Evolutionary conservation across 2,888 invertebrate species (phyloP).

Genomic region (Orthonevra nobilis): DNA sequence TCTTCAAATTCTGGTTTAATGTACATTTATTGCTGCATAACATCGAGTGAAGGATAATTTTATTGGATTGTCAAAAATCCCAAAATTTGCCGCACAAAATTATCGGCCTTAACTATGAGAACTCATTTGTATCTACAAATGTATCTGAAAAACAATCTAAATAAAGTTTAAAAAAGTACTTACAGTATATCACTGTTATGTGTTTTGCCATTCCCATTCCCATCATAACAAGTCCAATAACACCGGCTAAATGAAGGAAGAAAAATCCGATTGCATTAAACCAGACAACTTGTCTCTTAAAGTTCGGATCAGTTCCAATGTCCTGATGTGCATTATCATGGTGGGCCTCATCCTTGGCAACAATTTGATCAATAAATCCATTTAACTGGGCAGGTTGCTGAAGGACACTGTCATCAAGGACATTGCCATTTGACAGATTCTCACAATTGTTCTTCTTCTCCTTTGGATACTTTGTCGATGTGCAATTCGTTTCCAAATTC

Average conservation of each 20-base stretch:
- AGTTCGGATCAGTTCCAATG: slow-evolving; percentile 81
- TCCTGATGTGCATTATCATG: slow-evolving; percentile 71
- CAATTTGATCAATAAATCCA: slow-evolving; percentile 53
- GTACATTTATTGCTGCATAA: no score
- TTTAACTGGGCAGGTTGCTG: slow-evolving; percentile 33
- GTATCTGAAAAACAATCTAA: no score
- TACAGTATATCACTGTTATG: slow-evolving; percentile 51
- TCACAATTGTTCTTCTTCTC: slow-evolving; percentile 53
- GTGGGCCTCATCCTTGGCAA: slow-evolving; percentile 40
- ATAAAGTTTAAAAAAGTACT: no score
- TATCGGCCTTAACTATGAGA: no score
- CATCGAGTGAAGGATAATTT: no score
- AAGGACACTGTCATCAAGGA: slow-evolving; percentile 38
- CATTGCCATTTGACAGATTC: slow-evolving; percentile 51
- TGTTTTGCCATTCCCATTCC: slow-evolving; percentile 21
- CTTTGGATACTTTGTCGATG: slow-evolving; percentile 37
- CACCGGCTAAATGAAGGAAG: slow-evolving; percentile 81
- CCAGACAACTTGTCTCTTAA: slow-evolving; percentile 83
- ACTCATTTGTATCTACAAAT: no score
- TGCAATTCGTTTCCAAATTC: slow-evolving; percentile 44
- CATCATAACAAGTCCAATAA: slow-evolving; percentile 48
- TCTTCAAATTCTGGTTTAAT: no score
- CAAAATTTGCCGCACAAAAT: no score
- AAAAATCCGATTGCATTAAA: slow-evolving; percentile 83
- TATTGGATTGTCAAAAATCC: no score